phyloP scores from a whole-genome alignment of 2,113 vertebrate species.

The rat (Rattus norvegicus) region DNA sequence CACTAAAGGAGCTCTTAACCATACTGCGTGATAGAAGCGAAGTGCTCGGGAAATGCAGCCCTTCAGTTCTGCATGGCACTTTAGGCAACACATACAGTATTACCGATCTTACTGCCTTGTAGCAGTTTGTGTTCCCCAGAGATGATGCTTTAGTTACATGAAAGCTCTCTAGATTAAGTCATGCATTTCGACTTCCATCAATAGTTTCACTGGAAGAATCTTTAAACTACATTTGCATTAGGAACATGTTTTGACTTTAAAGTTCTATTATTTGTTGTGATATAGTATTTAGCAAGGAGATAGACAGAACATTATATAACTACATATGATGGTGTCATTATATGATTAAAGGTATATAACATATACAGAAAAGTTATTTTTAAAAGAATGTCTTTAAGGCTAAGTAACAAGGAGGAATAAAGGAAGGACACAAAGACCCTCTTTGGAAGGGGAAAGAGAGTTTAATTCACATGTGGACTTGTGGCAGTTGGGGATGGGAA shows the following conservation, averaged over 20 bases:
- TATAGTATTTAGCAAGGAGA: not conserved
- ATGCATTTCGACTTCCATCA: conserved; percentile 70
- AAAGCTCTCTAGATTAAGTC: conserved; percentile 64
- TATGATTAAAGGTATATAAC: not conserved
- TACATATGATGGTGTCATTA: not conserved
- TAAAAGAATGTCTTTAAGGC: not conserved
- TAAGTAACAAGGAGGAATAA: not conserved
- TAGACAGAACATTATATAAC: not conserved
- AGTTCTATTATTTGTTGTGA: conserved; percentile 24
- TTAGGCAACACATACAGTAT: conserved; percentile 26
- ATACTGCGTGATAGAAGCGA: not conserved
- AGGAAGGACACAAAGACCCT: not conserved
- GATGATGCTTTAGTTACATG: conserved; percentile 62
- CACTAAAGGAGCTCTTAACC: conserved; percentile 59
- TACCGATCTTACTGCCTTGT: conserved; percentile 37
- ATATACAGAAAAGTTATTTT: not conserved
- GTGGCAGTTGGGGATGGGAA: not conserved
- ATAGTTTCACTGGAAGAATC: conserved; percentile 61
- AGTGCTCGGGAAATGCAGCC: not conserved
- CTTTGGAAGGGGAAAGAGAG: not conserved
- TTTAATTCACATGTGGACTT: not conserved
- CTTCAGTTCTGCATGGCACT: conserved; percentile 7
- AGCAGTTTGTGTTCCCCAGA: conserved; percentile 52
- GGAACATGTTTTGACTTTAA: conserved; percentile 70
- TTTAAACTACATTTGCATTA: conserved; percentile 68